Evolutionary conservation across 1,140 invertebrate species (phyloP), one percentile per base, ranked within the genome.

Genomic region (Berghia stephanieae): DNA sequence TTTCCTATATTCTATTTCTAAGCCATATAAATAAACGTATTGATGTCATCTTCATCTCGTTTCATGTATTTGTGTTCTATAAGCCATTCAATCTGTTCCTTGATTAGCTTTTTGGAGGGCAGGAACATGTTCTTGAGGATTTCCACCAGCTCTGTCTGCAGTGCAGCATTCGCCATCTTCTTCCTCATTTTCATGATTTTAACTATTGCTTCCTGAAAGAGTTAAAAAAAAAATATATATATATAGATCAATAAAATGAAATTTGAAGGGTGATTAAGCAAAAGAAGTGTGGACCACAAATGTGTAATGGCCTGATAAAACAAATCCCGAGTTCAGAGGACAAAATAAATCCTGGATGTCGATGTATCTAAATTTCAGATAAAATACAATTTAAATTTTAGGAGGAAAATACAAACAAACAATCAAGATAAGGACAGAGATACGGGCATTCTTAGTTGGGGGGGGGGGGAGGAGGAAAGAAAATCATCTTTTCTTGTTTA

Each of bases 41-140:
- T 98, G 85, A 99, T 98, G 89, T 99, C 96, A 81, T 97, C 95
- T 84, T 98, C 96, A 89, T 98, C 96, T 80, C 98, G 92, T 77
- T 93, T 92, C 93, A 99, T 98, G 88, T 98, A 99, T 89, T 98
- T 98, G 87, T 99, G 95, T 91, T 99, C 98, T 82, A 99, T 99
- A 13, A 99, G 92, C 97, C 97, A 99, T 90, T 99, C 98, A 43
- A 99, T 94, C 91, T 99, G 98, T 91, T 99, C 97, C 91, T 99
- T 99, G 81, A 99, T 99, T 94, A 99, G 96, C 90, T 99, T 99
- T 90, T 98, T 98, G 78, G 96, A 97, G 42, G 98, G 98, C 82
- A 99, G 90, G 91, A 99, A 99, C 96, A 99, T 98, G 88, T 99
- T 98, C 90, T 98, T 99, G 69, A 99, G 91, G 89, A 99, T 98